phyloP scores from a whole-genome alignment of 1,140 invertebrate genomes.

The Dendroctonus valens region DNA sequence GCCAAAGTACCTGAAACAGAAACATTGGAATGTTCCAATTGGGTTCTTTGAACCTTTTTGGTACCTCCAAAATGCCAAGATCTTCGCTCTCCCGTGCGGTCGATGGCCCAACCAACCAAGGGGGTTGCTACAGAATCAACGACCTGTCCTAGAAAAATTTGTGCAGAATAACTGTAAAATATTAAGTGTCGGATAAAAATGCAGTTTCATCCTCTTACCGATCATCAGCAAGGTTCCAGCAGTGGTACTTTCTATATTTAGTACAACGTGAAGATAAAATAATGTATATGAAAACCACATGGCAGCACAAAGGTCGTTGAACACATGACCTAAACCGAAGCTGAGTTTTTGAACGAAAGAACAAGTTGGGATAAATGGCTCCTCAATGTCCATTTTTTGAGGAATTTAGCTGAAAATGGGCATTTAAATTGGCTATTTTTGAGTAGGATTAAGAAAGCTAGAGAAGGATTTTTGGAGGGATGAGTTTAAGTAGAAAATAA shows the following conservation, averaged over 20 bases:
- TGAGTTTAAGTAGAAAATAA: too few relatives aligned
- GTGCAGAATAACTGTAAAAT: too few relatives aligned
- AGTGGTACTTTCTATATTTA: slow-evolving; percentile 65
- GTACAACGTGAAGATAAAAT: slow-evolving; percentile 81
- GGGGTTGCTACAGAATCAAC: slow-evolving; percentile 85
- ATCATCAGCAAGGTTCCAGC: slow-evolving; percentile 78
- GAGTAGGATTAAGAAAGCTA: too few relatives aligned
- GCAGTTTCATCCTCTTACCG: slow-evolving; percentile 52
- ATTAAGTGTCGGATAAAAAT: neutral
- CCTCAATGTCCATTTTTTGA: slow-evolving; percentile 28
- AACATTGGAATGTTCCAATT: slow-evolving; percentile 1
- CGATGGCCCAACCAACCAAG: slow-evolving; percentile 79
- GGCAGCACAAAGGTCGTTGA: slow-evolving; percentile 87
- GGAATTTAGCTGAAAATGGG: neutral
- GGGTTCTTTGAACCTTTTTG: slow-evolving; percentile 2
- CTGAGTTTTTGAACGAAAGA: slow-evolving; percentile 55
- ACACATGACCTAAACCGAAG: slow-evolving; percentile 82
- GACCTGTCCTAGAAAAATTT: slow-evolving; percentile 68
- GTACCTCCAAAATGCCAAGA: slow-evolving; percentile 84
- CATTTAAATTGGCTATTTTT: too few relatives aligned
- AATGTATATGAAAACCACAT: slow-evolving; percentile 95
- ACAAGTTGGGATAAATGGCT: slow-evolving; percentile 13
- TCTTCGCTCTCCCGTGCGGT: slow-evolving; percentile 72
- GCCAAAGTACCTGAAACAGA: slow-evolving; percentile 58
- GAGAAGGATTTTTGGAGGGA: too few relatives aligned